Percentiles rank a stretch among this genome's conserved stretches.
Evolutionary conservation across 2,797 vertebrate species (phyloP).

Genomic region (Ctenochaetus hawaiiensis): DNA sequence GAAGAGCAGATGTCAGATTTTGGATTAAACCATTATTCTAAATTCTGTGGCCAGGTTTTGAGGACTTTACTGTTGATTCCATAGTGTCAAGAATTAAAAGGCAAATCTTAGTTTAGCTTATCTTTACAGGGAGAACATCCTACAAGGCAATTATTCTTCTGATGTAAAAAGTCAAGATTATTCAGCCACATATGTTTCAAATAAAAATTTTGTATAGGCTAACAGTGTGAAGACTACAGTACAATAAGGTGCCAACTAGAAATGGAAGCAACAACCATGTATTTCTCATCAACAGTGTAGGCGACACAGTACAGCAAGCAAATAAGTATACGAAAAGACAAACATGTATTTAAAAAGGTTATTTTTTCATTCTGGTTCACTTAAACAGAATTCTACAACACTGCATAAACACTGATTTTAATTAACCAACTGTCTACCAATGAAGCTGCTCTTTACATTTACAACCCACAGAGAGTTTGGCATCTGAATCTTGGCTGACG

Average conservation of each 20-base stretch:
- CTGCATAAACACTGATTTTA: constrained; percentile 43
- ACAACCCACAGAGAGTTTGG: constrained; percentile 23
- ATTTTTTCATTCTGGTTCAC: constrained; percentile 36
- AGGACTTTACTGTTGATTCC: not conserved
- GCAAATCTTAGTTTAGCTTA: constrained; percentile 18
- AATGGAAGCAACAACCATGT: constrained; percentile 33
- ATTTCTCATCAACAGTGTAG: constrained; percentile 50
- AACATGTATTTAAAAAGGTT: constrained; percentile 41
- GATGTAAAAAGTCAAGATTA: constrained; percentile 22
- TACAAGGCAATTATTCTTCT: constrained; percentile 16
- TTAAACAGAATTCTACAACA: constrained; percentile 60
- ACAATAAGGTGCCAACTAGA: constrained; percentile 56
- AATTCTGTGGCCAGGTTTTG: constrained; percentile 9
- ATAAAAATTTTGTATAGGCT: constrained; percentile 30
- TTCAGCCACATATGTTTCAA: constrained; percentile 15
- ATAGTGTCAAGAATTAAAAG: constrained; percentile 1
- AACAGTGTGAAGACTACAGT: constrained; percentile 72
- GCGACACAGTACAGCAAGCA: constrained; percentile 58
- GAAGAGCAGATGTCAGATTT: constrained; percentile 1
- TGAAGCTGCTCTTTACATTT: constrained; percentile 28
- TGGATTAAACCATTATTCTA: constrained; percentile 15
- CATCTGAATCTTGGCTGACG: not conserved
- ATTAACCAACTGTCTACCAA: constrained; percentile 29
- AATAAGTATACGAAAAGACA: constrained; percentile 50
- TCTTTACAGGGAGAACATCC: constrained; percentile 30